Percentiles rank a stretch among this genome's conserved stretches.
phyloP scores from a whole-genome alignment of 2,797 vertebrate genomes.

The Catostomus latipinnis region DNA sequence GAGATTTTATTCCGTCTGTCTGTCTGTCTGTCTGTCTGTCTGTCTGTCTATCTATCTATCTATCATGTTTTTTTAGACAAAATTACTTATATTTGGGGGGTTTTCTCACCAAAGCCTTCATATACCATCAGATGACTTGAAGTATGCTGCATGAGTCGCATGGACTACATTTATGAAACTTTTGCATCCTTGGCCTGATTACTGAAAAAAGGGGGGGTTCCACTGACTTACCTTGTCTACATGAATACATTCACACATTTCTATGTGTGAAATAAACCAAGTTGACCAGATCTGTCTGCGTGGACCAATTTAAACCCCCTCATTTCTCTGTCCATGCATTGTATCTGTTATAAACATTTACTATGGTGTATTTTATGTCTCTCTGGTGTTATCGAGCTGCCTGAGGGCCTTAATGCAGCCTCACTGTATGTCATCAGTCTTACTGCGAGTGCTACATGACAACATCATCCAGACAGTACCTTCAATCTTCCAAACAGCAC shows the following conservation, averaged over 20 bases:
- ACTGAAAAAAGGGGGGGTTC: no score
- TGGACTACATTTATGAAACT: no score
- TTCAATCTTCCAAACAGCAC: conserved; percentile 69
- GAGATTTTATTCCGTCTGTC: no score
- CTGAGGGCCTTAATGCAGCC: conserved; percentile 60
- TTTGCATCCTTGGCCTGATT: no score
- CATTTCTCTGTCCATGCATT: neutral
- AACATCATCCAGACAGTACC: conserved; percentile 69
- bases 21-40: no score
- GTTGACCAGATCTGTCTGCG: neutral
- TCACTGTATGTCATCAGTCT: conserved; percentile 71
- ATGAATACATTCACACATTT: neutral
- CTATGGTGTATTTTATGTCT: conserved; percentile 32
- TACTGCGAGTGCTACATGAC: conserved; percentile 70
- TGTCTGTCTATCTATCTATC: no score
- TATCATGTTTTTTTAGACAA: no score
- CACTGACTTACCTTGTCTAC: neutral
- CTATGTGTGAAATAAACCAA: neutral
- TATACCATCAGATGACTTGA: no score
- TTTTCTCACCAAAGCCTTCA: no score
- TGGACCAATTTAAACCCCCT: neutral
- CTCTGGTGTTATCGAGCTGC: conserved; percentile 55
- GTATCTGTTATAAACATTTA: neutral
- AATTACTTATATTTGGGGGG: no score
- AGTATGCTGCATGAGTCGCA: no score